These are phyloP conservation scores for Hypercompe scribonia DNA, from an alignment of 2,888 invertebrate species.

Conservation along the genomic window DNA sequence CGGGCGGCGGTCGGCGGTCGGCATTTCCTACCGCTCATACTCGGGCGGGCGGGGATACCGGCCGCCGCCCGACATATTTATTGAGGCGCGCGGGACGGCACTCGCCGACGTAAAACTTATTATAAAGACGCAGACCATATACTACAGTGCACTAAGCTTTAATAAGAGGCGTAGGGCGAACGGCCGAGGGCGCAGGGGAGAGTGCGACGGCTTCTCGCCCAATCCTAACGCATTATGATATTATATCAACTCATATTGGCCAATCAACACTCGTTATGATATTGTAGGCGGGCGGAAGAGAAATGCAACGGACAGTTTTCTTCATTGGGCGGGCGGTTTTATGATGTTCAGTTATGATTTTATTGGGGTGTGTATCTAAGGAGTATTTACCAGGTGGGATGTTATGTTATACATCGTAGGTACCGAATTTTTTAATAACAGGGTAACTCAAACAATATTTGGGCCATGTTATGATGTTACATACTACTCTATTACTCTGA, in stretches of 20 bases:
- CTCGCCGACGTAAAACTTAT: constrained; percentile 77
- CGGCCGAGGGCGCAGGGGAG: constrained; percentile 67
- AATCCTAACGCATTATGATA: constrained; percentile 88
- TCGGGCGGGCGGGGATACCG: constrained; percentile 66
- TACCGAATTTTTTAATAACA: constrained; percentile 5
- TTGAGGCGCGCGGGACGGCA: constrained; percentile 75
- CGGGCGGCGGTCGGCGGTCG: constrained; percentile 77
- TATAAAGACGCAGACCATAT: constrained; percentile 72
- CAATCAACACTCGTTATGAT: constrained; percentile 86
- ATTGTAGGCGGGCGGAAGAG: constrained; percentile 82
- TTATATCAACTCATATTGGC: constrained; percentile 87
- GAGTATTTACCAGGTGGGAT: constrained; percentile 52
- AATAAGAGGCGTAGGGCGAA: constrained; percentile 67
- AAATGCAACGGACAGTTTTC: constrained; percentile 72
- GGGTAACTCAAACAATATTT: background rate
- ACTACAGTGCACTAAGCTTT: constrained; percentile 79
- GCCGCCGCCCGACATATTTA: constrained; percentile 78
- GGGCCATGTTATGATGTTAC: background rate
- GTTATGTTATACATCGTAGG: constrained; percentile 20
- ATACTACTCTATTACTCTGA: background rate
- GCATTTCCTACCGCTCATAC: constrained; percentile 85
- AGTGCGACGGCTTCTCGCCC: constrained; percentile 75
- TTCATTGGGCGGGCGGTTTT: constrained; percentile 83
- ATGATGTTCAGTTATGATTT: constrained; percentile 84
- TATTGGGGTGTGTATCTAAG: constrained; percentile 66